Evolutionary conservation across 1,140 invertebrate genomes (phyloP), one percentile per base, ranked within the genome.

Genomic region (Anastrepha ludens): DNA sequence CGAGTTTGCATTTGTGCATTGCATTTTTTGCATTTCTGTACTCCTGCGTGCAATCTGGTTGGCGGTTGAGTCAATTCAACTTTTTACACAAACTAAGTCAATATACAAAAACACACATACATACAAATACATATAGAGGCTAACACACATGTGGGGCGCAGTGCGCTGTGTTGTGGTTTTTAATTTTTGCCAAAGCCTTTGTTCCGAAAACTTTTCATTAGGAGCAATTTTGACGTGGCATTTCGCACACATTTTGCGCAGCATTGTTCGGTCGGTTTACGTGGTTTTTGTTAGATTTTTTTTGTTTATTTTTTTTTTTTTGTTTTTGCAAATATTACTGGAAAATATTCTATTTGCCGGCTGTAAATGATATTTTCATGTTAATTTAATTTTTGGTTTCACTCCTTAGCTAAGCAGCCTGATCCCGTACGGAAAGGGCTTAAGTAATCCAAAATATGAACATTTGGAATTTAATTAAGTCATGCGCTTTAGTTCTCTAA

Each of bases 201-300:
- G 44, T 81, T 81, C 55, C 74, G 47, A 81, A 81, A 81, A 50
- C 47, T 81, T 81, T 81, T 81, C 74, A 81, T n/a, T 11, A 11
- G 6, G n/a, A 50, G 47, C 55, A 13, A 81, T 58, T 81, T 81
- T 58, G 74, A 81, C 47, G 47, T 81, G 74, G 74, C 74, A 29
- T 55, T 81, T 81, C 20, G 74, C 8, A 13, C 20, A 81, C n/a
- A 81, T 81, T 81, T 81, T 55, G 44, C 74, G 74, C 74, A 55
- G 13, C 41, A 17, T 50, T 6, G 29, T 67, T 67, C 29, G n/a
- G 11, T 11, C 6, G 64, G 64, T 39, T 62, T 17, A 6, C 7
- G 1, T 62, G 60, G n/a, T 62, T 67, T 67, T 67, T 67, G 29
- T 29, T 20, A 67, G 64, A 7, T 8, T 67, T 67, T 67, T 20